Percentiles rank a stretch among this genome's conserved stretches.
These are phyloP conservation scores for Metridium senile DNA, from an alignment of 92 coral and sea anemone species.

Conservation along the genomic window DNA sequence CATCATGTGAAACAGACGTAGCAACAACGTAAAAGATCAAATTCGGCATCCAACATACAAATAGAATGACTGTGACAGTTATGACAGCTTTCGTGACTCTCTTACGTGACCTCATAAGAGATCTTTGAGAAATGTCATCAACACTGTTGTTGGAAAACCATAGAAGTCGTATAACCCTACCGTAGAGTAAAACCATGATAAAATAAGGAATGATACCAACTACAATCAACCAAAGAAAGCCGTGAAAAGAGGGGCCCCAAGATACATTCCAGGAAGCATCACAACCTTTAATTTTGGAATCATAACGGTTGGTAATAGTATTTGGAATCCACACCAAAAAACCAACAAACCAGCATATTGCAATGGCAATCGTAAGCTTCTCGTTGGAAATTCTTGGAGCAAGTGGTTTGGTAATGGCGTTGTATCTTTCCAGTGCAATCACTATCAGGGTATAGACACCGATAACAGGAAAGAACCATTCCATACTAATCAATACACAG, in stretches of 20 bases:
- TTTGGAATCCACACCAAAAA: constrained; percentile 30
- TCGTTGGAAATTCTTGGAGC: constrained; percentile 32
- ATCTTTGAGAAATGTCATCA: constrained; percentile 41
- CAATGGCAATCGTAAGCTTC: constrained; percentile 29
- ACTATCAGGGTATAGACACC: constrained; percentile 36
- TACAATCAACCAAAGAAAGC: constrained; percentile 40
- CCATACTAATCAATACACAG: constrained; percentile 48
- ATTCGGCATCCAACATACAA: constrained; percentile 61
- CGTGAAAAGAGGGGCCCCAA: constrained; percentile 28
- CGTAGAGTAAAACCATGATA: constrained; percentile 48
- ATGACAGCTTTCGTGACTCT: constrained; percentile 56
- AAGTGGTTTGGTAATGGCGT: constrained; percentile 56
- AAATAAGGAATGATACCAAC: constrained; percentile 39
- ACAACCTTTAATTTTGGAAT: constrained; percentile 25
- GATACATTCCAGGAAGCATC: constrained; percentile 23
- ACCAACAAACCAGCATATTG: constrained; percentile 36
- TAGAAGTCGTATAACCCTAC: constrained; percentile 41
- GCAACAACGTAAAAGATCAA: background rate
- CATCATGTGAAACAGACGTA: background rate
- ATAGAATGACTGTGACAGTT: constrained; percentile 44
- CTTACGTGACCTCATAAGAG: constrained; percentile 57
- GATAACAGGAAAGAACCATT: constrained; percentile 44
- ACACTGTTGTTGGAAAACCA: constrained; percentile 36
- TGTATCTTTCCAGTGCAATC: constrained; percentile 63
- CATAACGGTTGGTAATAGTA: constrained; percentile 20